A percentile compares a stretch with the other conserved stretches of the same genome.
phyloP scores from a whole-genome alignment of 2,797 vertebrate genomes.

The Oophaga sylvatica region DNA sequence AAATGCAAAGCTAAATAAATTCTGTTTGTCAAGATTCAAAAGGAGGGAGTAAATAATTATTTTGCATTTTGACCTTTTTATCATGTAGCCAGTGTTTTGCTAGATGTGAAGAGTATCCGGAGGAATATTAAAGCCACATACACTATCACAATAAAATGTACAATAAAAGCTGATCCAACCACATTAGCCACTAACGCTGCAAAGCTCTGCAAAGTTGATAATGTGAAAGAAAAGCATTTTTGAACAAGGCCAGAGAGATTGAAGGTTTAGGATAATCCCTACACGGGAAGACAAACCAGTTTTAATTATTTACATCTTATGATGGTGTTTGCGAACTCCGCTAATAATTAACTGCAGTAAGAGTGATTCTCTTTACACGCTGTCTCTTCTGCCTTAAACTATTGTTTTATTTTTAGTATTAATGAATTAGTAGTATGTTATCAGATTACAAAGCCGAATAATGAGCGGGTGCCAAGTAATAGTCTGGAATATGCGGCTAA shows the following conservation, averaged over 20 bases:
- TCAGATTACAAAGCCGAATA: neutral
- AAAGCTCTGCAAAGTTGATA: neutral
- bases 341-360: neutral
- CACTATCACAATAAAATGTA: neutral
- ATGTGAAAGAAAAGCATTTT: neutral
- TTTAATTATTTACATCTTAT: conserved; percentile 22
- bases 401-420: neutral
- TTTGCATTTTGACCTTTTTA: neutral
- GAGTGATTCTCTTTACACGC: neutral
- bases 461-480: neutral
- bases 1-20: neutral
- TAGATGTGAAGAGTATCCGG: neutral
- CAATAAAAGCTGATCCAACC: neutral
- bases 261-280: conserved; percentile 7
- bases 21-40: neutral
- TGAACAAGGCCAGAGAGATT: conserved; percentile 17
- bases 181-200: neutral
- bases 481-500: neutral
- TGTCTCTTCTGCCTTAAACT: neutral
- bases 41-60: neutral
- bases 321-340: neutral
- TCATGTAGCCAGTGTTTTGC: neutral
- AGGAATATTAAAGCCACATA: neutral
- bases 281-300: conserved; percentile 17
- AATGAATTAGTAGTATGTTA: neutral